Evolutionary conservation across 2,113 vertebrate genomes (phyloP).

Genomic region (Cottus gobio): DNA sequence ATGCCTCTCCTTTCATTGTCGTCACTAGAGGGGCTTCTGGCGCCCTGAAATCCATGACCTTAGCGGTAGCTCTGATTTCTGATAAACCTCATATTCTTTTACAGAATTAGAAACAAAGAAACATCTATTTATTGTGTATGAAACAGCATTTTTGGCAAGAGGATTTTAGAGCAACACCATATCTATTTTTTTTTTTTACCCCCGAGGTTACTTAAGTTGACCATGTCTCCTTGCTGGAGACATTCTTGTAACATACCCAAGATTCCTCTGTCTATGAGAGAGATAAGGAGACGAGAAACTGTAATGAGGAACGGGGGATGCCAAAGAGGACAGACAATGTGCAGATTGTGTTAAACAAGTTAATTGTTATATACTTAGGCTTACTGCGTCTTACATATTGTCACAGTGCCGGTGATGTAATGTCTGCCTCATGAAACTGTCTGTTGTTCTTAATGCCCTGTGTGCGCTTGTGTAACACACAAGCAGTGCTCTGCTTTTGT

Average conservation of each 20-base stretch:
- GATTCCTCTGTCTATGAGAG: constrained; percentile 69
- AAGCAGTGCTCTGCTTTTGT: constrained; percentile 68
- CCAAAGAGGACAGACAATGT: constrained; percentile 46
- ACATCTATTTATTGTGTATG: background rate
- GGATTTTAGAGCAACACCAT: background rate
- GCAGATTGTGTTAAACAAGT: constrained; percentile 54
- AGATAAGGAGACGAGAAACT: constrained; percentile 58
- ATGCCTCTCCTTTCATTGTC: background rate
- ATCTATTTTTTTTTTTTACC: constrained; percentile 23
- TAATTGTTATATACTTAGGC: constrained; percentile 59
- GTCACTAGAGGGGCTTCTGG: constrained; percentile 5
- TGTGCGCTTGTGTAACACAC: constrained; percentile 53
- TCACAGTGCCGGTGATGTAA: constrained; percentile 72
- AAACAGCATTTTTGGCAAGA: background rate
- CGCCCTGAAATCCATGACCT: background rate
- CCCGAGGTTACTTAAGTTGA: constrained; percentile 41
- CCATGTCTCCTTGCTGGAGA: constrained; percentile 42
- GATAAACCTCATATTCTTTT: background rate
- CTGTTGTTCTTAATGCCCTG: constrained; percentile 57
- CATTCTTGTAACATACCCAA: constrained; percentile 66
- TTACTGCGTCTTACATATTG: constrained; percentile 57
- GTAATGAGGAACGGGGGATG: constrained; percentile 31
- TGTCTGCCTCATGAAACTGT: constrained; percentile 66
- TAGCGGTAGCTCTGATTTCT: background rate
- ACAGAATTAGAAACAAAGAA: background rate